These are phyloP conservation scores for Rugalucina vietnamica DNA, from an alignment of 2,888 invertebrate species.

Conservation along the genomic window DNA sequence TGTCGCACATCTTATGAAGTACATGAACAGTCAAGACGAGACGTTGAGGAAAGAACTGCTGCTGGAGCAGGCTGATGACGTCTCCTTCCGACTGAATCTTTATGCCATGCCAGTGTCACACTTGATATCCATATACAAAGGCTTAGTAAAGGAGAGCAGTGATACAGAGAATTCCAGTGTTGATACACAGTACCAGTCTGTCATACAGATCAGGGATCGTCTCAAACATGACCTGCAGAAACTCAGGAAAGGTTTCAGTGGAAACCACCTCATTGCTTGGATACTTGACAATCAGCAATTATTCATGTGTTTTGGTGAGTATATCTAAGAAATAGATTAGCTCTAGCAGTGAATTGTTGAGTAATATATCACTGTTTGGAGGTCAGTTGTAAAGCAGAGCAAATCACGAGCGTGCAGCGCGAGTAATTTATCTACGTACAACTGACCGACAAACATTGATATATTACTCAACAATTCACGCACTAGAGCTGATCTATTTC, in stretches of 20 bases:
- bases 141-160: constrained; percentile 61
- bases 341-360: no score
- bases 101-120: constrained; percentile 72
- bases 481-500: no score
- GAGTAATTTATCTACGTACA: no score
- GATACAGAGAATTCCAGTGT: constrained; percentile 52
- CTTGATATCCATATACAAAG: constrained; percentile 70
- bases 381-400: no score
- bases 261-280: constrained; percentile 73
- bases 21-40: constrained; percentile 74
- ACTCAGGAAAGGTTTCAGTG: constrained; percentile 75
- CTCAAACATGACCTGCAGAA: constrained; percentile 72
- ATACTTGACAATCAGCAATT: constrained; percentile 68
- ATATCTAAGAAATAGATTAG: no score
- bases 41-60: constrained; percentile 70
- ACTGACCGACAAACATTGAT: no score
- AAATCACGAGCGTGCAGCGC: no score
- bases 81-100: constrained; percentile 74
- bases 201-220: constrained; percentile 63
- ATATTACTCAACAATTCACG: no score
- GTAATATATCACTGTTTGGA: no score
- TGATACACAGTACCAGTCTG: constrained; percentile 47
- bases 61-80: constrained; percentile 74
- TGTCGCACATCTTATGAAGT: constrained; percentile 74
- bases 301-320: constrained; percentile 58